Evolutionary conservation across 2,888 invertebrate species (phyloP).

Genomic region (Perizoma affinitatum): DNA sequence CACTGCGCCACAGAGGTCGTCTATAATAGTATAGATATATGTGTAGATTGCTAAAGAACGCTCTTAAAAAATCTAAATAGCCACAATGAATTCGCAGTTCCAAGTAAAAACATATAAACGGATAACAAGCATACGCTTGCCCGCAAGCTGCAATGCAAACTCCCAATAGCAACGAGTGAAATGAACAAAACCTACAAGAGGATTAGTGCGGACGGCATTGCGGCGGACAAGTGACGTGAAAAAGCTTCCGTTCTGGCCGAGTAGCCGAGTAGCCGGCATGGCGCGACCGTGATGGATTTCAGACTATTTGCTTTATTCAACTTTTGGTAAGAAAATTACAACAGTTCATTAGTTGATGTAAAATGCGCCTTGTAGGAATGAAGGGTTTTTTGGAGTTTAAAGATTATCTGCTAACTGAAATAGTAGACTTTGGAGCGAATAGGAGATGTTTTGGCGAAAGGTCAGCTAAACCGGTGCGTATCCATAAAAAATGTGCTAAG

Average conservation of each 20-base stretch:
- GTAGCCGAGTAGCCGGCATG: conserved; percentile 27
- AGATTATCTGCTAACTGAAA: no score
- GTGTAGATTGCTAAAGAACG: no score
- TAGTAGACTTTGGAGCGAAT: no score
- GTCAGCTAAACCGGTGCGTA: no score
- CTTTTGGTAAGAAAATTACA: background rate
- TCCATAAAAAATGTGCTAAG: no score
- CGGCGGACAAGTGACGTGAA: conserved; percentile 39
- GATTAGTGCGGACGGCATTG: conserved; percentile 37
- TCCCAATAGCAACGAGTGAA: conserved; percentile 23
- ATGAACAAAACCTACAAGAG: conserved; percentile 36
- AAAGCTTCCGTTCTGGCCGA: conserved; percentile 33
- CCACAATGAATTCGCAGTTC: background rate
- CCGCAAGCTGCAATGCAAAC: conserved; percentile 15
- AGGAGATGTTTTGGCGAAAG: no score
- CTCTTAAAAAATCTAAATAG: background rate
- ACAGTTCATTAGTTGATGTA: background rate
- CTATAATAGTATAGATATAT: no score
- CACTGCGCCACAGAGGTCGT: no score
- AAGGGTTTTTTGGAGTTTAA: no score
- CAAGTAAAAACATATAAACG: conserved; percentile 8
- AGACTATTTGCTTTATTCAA: conserved; percentile 17
- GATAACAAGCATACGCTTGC: conserved; percentile 16
- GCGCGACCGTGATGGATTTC: conserved; percentile 31
- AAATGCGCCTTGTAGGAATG: no score